Conservation (phyloP, 2,888 invertebrate genomes). For the Pachliopta kotzebuea region DNA sequence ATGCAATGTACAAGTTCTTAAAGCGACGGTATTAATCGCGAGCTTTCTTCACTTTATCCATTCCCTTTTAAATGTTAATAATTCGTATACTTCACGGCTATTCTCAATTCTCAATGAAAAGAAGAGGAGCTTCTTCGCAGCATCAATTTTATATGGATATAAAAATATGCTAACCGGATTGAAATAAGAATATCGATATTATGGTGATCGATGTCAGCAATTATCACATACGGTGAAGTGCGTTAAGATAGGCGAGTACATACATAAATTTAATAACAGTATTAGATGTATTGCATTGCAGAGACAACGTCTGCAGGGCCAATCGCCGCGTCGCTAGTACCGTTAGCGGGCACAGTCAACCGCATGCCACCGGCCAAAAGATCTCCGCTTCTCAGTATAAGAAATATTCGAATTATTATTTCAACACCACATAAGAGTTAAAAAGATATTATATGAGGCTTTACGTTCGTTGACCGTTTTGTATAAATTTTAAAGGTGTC, state of each 20-base stretch:
- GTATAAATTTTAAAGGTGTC: slow-evolving; percentile 9
- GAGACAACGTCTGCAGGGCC: slow-evolving; percentile 68
- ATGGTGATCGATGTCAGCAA: slow-evolving; percentile 63
- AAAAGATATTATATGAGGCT: slow-evolving; percentile 31
- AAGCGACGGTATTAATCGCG: slow-evolving; percentile 44
- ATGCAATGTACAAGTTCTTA: slow-evolving; percentile 44
- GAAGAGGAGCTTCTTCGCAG: slow-evolving; percentile 23
- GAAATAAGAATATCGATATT: slow-evolving; percentile 55
- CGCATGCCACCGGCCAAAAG: slow-evolving; percentile 43
- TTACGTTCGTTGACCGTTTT: slow-evolving; percentile 13
- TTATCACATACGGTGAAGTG: slow-evolving; percentile 69
- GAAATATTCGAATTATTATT: slow-evolving; percentile 55
- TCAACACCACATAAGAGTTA: slow-evolving; percentile 19
- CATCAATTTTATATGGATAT: slow-evolving; percentile 40
- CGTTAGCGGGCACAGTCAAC: slow-evolving; percentile 55
- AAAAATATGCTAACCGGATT: slow-evolving; percentile 57
- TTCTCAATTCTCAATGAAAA: no score
- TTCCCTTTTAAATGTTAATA: slow-evolving; percentile 30
- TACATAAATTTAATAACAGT: slow-evolving; percentile 75
- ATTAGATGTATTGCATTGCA: slow-evolving; percentile 73
- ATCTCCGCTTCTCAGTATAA: slow-evolving; percentile 57
- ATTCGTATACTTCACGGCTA: slow-evolving; percentile 17
- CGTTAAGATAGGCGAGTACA: slow-evolving; percentile 47
- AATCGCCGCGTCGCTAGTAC: slow-evolving; percentile 56
- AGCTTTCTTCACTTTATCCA: slow-evolving; percentile 41